Base-by-base conservation (phyloP, 1,140 invertebrate genomes). In the Akabosia matsudoensis region DNA sequence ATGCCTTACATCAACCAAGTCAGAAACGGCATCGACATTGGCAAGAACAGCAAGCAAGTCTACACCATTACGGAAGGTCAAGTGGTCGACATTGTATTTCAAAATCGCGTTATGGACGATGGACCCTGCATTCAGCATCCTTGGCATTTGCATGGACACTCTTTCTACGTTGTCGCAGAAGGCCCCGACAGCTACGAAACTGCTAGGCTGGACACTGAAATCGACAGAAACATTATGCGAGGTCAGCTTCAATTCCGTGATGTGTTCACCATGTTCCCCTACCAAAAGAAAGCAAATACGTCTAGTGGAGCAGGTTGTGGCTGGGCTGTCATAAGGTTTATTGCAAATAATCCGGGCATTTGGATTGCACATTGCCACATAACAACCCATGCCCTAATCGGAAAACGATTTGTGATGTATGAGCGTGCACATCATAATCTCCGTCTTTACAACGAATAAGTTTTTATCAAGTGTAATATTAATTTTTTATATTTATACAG, bases 291-390 rank as follows among this genome's bases (percentile, higher is more conserved):
- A 2, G 70, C 4, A 26, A 72, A 72, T 72, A 22, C 31, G 24
- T 37, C 70, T 3, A 13, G 2, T 34, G 70, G 70, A 26, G 70
- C 70, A n/a, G 33, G 33, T 28, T 72, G 70, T 22, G 70, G 70
- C 4, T 72, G 70, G 70, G 30, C 33, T 37, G 70, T 28, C 3
- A 72, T 72, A 2, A 3, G 70, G 45, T 51, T 72, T 16, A 51
- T 72, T 24, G 70, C 70, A 34, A 28, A 72, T 37, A 72, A 72
- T 72, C 33, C 37, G 16, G 70, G 70, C 13, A 72, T 72, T 37
- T 72, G 70, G 70, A 4, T 72, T 34, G 33, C 70, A 22, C 70
- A 72, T 45, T 72, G 70, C 45, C 70, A 72, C 70, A n/a, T 72
- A 3, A 72, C 34, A 16, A 18, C 70, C 1, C 70, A 72, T 24